phyloP scores from a whole-genome alignment of 2,888 invertebrate species.

The Rhaphigaster nebulosa region DNA sequence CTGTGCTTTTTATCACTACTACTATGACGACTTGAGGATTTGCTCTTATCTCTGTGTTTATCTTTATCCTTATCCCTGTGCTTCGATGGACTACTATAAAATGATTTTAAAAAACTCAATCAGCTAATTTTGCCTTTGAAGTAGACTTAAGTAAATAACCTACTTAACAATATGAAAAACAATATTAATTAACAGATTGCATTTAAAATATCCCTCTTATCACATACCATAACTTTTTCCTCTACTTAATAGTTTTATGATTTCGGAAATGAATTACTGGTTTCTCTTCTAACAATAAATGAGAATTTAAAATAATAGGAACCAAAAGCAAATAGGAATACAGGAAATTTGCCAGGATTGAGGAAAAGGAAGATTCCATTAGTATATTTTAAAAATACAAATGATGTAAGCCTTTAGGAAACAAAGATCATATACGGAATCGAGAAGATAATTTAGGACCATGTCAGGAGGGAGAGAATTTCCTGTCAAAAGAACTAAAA shows the following conservation, averaged over 20 bases:
- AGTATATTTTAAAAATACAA: too few species aligned
- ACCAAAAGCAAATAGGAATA: neutral
- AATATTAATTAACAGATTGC: neutral
- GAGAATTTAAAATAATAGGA: neutral
- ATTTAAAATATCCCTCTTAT: too few species aligned
- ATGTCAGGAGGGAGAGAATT: too few species aligned
- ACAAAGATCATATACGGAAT: too few species aligned
- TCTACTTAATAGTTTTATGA: neutral
- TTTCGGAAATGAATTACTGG: neutral
- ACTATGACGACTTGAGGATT: slow-evolving; percentile 61
- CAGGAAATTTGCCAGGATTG: neutral
- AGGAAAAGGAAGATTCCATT: neutral
- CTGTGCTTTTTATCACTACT: slow-evolving; percentile 66
- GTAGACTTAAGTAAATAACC: neutral
- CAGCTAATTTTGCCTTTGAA: neutral
- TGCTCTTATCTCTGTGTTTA: slow-evolving; percentile 59
- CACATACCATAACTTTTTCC: neutral
- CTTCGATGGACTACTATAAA: slow-evolving; percentile 62
- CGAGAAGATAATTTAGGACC: too few species aligned
- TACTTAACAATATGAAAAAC: neutral
- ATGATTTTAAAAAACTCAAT: neutral
- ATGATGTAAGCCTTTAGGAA: neutral
- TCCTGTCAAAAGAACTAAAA: too few species aligned
- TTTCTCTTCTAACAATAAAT: neutral
- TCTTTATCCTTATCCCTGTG: slow-evolving; percentile 61